phyloP scores from a whole-genome alignment of 2,888 invertebrate genomes.

The Cantharis nigra region DNA sequence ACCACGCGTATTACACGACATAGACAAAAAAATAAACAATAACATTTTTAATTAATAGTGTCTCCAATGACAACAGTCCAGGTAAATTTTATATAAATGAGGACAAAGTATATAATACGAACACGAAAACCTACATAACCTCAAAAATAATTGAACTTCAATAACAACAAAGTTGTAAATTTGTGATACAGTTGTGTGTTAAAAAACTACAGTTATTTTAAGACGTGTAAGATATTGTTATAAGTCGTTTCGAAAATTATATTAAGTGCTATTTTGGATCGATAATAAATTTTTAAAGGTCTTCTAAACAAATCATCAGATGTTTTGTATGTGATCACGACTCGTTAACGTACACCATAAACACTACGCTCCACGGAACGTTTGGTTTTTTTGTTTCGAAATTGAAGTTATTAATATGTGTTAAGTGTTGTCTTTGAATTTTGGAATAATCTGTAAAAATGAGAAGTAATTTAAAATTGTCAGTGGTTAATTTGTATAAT shows the following conservation, averaged over 20 bases:
- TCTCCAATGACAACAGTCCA: neutral
- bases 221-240: neutral
- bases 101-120: neutral
- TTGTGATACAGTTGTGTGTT: neutral
- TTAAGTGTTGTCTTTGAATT: neutral
- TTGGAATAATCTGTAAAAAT: conserved; percentile 10
- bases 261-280: neutral
- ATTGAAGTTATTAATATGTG: conserved; percentile 1
- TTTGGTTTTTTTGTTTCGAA: neutral
- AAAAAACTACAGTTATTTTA: neutral
- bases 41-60: neutral
- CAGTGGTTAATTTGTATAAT: conserved; percentile 25
- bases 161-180: neutral
- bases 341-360: neutral
- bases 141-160: neutral
- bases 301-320: neutral
- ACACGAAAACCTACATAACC: conserved; percentile 2
- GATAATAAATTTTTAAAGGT: conserved; percentile 1
- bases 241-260: neutral
- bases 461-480: conserved; percentile 20
- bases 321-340: neutral
- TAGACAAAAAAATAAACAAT: neutral
- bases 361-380: neutral
- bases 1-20: neutral
- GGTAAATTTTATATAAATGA: neutral